Evolutionary conservation across 2,888 invertebrate genomes (phyloP), one percentile per base, ranked within the genome.

Genomic region (Hololepta plana): DNA sequence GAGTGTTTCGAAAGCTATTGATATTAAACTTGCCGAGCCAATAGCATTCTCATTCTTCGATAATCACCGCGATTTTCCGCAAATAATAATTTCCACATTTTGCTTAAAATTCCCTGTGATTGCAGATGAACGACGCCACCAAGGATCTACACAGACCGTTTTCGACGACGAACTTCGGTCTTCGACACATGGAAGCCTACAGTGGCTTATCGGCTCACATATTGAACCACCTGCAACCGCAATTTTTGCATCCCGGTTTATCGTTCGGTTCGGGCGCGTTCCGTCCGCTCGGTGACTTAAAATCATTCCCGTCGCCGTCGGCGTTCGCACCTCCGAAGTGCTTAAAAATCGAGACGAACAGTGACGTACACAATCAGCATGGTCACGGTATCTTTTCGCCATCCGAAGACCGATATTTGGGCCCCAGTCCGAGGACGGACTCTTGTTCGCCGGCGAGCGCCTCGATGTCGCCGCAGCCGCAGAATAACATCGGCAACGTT

Each of bases 321-420:
- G 73, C 73, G 12, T 74, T 73, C 51, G 70, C 71, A 68, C 71
- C 41, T 71, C 72, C 72, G 20, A 73, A 73, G 56, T 72, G 72
- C 46, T 57, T 59, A 35, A 61, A 60, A 48, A 54, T 59, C 38
- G 59, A 59, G 37, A 55, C 56, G 29, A 27, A 8, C 7, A 10
- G 6, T 7, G 7, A n/a, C n/a, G n/a, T n/a, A n/a, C n/a, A n/a
- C n/a, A n/a, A n/a, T n/a, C n/a, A n/a, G n/a, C 45, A 49, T 35
- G 43, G 36, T 12, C 43, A 46, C 35, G 42, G 50, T 23, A 53
- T 55, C 28, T 55, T 55, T 35, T 55, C 55, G 8, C 54, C 55
- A 21, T 42, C 46, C 15, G 55, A 53, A 12, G 55, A 57, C 17
- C 43, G 55, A 23, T 49, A 49, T 37, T 33, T 54, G 39, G 53